Evolutionary conservation across 2,797 vertebrate species (phyloP).

Genomic region (Aphelocoma californica): DNA sequence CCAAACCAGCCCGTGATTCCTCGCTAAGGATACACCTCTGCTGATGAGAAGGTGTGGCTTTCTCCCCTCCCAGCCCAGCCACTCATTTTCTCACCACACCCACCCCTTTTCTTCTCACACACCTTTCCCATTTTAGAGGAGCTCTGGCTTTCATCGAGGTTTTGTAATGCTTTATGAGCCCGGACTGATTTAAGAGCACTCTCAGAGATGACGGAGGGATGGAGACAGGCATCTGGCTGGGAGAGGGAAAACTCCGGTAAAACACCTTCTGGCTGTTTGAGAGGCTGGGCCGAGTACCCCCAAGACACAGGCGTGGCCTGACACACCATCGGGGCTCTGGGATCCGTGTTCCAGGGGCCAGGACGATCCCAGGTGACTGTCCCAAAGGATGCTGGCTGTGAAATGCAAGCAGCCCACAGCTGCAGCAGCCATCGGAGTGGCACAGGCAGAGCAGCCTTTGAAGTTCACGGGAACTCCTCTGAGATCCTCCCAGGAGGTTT

Average conservation of each 20-base stretch:
- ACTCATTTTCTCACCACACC: neutral
- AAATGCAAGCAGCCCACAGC: neutral
- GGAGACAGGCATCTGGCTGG: neutral
- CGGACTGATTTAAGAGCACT: neutral
- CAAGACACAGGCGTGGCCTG: neutral
- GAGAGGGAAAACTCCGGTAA: neutral
- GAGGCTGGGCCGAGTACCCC: neutral
- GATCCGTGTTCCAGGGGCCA: neutral
- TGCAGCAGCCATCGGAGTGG: neutral
- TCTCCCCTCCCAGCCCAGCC: neutral
- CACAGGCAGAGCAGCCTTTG: neutral
- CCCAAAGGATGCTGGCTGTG: neutral
- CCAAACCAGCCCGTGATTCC: neutral
- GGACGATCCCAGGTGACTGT: neutral
- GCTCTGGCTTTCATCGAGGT: neutral
- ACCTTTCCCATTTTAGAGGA: neutral
- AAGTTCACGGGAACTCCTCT: neutral
- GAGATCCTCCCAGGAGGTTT: neutral
- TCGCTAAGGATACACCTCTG: neutral
- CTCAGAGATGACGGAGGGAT: neutral
- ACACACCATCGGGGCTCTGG: neutral
- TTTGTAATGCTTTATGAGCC: neutral
- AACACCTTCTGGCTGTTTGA: neutral
- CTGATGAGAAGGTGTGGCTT: neutral
- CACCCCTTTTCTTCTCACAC: neutral